A percentile compares a stretch with the other conserved stretches of the same genome.
phyloP scores from a whole-genome alignment of 2,888 invertebrate species.

The Rhabditoides inermis region DNA sequence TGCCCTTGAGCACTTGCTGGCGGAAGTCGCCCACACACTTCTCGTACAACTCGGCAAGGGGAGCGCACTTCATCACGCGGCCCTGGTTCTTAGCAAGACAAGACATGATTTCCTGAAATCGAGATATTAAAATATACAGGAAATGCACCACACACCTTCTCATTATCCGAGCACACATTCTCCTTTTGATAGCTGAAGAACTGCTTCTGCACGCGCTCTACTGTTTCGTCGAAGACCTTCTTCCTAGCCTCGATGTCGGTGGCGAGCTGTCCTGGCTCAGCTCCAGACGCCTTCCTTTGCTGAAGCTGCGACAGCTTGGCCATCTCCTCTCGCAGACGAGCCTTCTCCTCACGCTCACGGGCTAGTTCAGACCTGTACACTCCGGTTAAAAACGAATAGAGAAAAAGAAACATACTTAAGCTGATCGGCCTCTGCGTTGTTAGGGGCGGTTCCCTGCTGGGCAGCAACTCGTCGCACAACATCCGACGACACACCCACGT shows the following conservation, averaged over 20 bases:
- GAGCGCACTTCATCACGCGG: constrained; percentile 40
- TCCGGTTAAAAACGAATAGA: background rate
- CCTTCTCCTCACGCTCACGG: constrained; percentile 37
- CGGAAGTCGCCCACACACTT: constrained; percentile 41
- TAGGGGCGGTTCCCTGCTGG: background rate
- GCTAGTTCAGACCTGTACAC: constrained; percentile 33
- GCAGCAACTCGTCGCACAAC: background rate
- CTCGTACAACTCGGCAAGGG: constrained; percentile 35
- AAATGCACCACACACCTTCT: constrained; percentile 25
- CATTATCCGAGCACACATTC: constrained; percentile 46
- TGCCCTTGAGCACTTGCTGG: constrained; percentile 36
- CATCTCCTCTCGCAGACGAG: constrained; percentile 36
- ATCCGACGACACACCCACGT: constrained; percentile 5
- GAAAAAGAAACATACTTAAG: constrained; percentile 1
- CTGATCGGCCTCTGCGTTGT: constrained; percentile 3
- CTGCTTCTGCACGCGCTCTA: constrained; percentile 42
- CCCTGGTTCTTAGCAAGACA: constrained; percentile 39
- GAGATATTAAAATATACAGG: background rate
- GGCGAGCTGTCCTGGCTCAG: background rate
- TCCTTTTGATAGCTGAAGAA: constrained; percentile 46
- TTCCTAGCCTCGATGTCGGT: constrained; percentile 44
- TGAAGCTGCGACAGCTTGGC: constrained; percentile 38
- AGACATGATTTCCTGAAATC: constrained; percentile 34
- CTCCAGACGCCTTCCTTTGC: constrained; percentile 18
- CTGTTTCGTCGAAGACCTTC: constrained; percentile 47